A percentile compares a stretch with the other conserved stretches of the same genome.
These are phyloP conservation scores for Tetranychus truncatus DNA, from an alignment of 2,888 invertebrate genomes.

Conservation along the genomic window DNA sequence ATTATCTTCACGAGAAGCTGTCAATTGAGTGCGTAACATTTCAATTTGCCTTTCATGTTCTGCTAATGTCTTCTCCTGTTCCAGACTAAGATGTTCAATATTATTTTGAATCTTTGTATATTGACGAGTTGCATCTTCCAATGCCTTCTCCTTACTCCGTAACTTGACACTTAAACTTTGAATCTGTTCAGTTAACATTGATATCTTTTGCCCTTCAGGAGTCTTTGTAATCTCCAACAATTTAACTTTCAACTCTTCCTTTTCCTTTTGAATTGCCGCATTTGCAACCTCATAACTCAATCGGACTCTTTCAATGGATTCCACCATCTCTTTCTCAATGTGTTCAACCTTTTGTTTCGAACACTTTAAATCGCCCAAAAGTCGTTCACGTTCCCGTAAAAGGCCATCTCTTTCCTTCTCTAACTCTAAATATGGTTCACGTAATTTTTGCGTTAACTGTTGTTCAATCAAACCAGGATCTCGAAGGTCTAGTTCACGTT, in stretches of 20 bases:
- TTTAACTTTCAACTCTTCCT: slow-evolving; percentile 18
- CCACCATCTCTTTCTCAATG: slow-evolving; percentile 18
- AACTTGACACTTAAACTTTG: slow-evolving; percentile 11
- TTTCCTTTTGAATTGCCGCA: slow-evolving; percentile 17
- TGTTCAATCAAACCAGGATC: slow-evolving; percentile 17
- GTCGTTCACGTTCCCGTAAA: slow-evolving; percentile 15
- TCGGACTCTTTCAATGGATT: slow-evolving; percentile 16
- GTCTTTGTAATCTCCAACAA: slow-evolving; percentile 16
- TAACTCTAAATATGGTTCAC: slow-evolving; percentile 17
- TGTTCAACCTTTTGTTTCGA: slow-evolving; percentile 18
- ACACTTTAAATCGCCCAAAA: slow-evolving; percentile 14
- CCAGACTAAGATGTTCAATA: slow-evolving; percentile 14
- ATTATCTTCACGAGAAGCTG: neutral
- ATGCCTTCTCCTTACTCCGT: slow-evolving; percentile 10
- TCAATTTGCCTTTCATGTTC: slow-evolving; percentile 14
- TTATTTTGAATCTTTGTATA: slow-evolving; percentile 16
- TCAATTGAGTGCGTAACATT: neutral
- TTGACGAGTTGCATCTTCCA: slow-evolving; percentile 20
- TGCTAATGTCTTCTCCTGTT: slow-evolving; percentile 16
- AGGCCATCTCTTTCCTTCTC: slow-evolving; percentile 15
- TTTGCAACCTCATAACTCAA: slow-evolving; percentile 17
- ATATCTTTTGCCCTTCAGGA: slow-evolving; percentile 17
- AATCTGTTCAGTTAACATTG: slow-evolving; percentile 14
- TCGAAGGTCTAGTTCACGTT: slow-evolving; percentile 11
- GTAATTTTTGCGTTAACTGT: slow-evolving; percentile 10